These are phyloP conservation scores for Prionailurus bengalensis DNA, from an alignment of 2,113 vertebrate genomes.

Conservation along the genomic window DNA sequence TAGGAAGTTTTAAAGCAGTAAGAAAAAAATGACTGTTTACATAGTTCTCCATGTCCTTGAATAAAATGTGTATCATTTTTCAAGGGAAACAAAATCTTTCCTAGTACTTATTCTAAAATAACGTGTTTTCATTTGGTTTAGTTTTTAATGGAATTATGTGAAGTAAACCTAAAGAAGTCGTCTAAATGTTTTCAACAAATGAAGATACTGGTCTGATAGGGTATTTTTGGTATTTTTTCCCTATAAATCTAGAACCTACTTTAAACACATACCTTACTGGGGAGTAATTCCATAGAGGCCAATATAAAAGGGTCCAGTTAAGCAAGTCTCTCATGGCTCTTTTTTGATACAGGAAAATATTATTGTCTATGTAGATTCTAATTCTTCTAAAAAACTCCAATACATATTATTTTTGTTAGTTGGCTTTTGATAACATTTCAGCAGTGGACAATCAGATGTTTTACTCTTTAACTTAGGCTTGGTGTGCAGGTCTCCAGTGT, in stretches of 20 bases:
- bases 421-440: neutral
- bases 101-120: slow-evolving; percentile 15
- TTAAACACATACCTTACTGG: neutral
- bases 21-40: neutral
- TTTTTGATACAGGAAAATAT: neutral
- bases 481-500: neutral
- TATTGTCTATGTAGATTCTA: neutral
- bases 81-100: neutral
- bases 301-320: neutral
- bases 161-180: neutral
- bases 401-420: neutral
- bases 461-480: neutral
- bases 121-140: neutral
- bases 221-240: neutral
- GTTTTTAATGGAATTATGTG: neutral
- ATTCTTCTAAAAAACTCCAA: neutral
- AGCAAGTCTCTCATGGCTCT: neutral
- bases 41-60: neutral
- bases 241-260: neutral
- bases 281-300: neutral
- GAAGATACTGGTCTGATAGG: neutral
- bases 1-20: neutral
- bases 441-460: neutral
- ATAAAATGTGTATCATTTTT: slow-evolving; percentile 12
- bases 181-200: neutral